Base-by-base conservation (phyloP, 2,113 vertebrate species). In the Fregata magnificens region DNA sequence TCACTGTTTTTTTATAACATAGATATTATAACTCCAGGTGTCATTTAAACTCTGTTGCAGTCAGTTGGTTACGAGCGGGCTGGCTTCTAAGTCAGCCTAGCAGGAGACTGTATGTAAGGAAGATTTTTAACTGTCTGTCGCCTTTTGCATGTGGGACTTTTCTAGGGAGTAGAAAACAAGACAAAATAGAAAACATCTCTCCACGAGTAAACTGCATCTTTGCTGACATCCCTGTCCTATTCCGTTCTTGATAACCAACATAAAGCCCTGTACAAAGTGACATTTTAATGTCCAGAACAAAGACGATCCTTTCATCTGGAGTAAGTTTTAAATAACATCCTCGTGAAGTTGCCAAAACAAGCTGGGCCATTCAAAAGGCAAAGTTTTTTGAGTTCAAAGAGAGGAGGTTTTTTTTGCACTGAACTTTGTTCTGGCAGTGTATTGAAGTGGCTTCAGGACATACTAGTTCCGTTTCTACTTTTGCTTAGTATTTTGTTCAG, bases 401-500 rank as follows among this genome's bases (percentile, higher is more conserved):
- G 28, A 80, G 34, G 69, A 69, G 8, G 0, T 19, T 0, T 8
- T 65, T 49, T 89, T 76, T 53, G 3, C n/a, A 28, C 26, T 73
- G 11, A 73, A 50, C 58, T 67, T 69, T 69, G 7, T 84, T 85
- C 74, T 88, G 50, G 74, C 74, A 86, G 44, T 3, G 2, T 31
- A 53, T 5, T 79, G 38, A 80, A 94, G 66, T 34, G 42, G 81
- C 87, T 95, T 91, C 78, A 87, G 62, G 84, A 87, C 59, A 67
- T 87, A 53, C 50, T 59, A 91, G 74, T 78, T 90, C 81, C 8
- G 1, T 92, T 95, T 93, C 59, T 97, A 89, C 42, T 59, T 87
- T 85, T 82, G 40, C 82, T 73, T 90, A 88, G 17, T n/a, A 77
- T 87, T 95, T 94, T 85, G 82, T 91, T 93, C 89, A 96, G 94